Conservation (phyloP, 2,888 invertebrate species). For the Embidobia sp. region DNA sequence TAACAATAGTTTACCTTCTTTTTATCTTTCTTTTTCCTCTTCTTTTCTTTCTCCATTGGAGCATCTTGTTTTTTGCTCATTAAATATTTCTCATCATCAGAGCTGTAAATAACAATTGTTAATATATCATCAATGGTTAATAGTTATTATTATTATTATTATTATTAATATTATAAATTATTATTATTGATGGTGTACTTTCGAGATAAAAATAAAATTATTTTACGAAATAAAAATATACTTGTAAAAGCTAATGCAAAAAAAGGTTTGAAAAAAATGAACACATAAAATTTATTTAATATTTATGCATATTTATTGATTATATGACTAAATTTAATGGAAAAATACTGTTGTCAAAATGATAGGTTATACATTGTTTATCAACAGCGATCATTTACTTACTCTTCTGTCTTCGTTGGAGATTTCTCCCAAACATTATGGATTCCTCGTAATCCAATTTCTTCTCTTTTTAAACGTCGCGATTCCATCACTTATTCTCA, state of each 20-base stretch:
- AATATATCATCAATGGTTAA: not conserved
- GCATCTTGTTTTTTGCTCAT: slow-evolving; percentile 82
- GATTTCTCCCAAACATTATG: slow-evolving; percentile 89
- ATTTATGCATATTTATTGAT: too few species aligned
- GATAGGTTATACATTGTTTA: too few species aligned
- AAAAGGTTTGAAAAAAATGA: too few species aligned
- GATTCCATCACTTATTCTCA: slow-evolving; percentile 83
- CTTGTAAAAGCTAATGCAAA: too few species aligned
- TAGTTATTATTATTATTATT: too few species aligned
- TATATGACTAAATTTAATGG: not conserved
- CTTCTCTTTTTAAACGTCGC: slow-evolving; percentile 88
- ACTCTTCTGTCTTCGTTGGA: slow-evolving; percentile 86
- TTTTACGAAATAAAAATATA: too few species aligned
- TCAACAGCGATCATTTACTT: too few species aligned
- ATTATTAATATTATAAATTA: too few species aligned
- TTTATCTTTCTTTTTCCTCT: slow-evolving; percentile 79
- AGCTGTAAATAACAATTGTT: slow-evolving; percentile 68
- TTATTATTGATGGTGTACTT: too few species aligned
- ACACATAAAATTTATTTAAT: too few species aligned
- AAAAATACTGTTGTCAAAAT: too few species aligned
- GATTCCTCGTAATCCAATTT: slow-evolving; percentile 87
- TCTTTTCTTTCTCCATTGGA: slow-evolving; percentile 81
- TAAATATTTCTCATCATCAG: slow-evolving; percentile 78
- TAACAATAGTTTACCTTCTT: slow-evolving; percentile 77
- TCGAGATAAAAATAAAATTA: too few species aligned